phyloP scores from a whole-genome alignment of 1,140 invertebrate genomes.

The Drosophila pachea region DNA sequence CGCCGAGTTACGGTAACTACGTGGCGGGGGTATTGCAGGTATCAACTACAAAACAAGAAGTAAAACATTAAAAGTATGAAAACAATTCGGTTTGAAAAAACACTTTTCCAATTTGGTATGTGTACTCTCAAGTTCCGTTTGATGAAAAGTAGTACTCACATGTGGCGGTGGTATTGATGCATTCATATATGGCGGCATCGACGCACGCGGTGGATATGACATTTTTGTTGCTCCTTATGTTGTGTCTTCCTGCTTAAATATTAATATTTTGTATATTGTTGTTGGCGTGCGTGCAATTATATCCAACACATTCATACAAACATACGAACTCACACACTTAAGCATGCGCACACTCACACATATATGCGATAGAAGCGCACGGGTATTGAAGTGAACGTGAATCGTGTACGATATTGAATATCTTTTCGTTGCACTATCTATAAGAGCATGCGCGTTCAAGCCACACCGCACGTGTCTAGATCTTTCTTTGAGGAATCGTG shows the following conservation, averaged over 20 bases:
- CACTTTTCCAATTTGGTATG: not conserved
- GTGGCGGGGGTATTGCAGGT: conserved; percentile 78
- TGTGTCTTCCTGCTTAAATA: conserved; percentile 32
- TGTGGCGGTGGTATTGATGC: conserved; percentile 80
- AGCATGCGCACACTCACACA: conserved; percentile 17
- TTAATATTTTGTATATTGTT: conserved; percentile 32
- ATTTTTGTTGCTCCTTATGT: conserved; percentile 42
- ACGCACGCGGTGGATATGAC: conserved; percentile 79
- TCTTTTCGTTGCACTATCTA: conserved; percentile 17
- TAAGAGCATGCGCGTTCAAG: conserved; percentile 14
- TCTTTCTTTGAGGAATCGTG: not conserved
- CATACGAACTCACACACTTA: conserved; percentile 19
- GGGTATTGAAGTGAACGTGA: conserved; percentile 45
- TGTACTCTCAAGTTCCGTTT: not conserved
- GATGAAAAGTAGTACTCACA: conserved; percentile 43
- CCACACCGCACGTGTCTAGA: conserved; percentile 15
- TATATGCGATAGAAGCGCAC: conserved; percentile 39
- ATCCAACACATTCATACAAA: conserved; percentile 55
- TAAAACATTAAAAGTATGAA: not conserved
- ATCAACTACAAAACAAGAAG: conserved; percentile 79
- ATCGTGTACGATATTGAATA: conserved; percentile 41
- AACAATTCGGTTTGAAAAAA: conserved; percentile 1
- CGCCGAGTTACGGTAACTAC: conserved; percentile 77
- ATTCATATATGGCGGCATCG: conserved; percentile 82
- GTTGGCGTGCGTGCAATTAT: conserved; percentile 54